Evolutionary conservation across 2,888 invertebrate species (phyloP), one percentile per base, ranked within the genome.

Genomic region (Watsonalla binaria): DNA sequence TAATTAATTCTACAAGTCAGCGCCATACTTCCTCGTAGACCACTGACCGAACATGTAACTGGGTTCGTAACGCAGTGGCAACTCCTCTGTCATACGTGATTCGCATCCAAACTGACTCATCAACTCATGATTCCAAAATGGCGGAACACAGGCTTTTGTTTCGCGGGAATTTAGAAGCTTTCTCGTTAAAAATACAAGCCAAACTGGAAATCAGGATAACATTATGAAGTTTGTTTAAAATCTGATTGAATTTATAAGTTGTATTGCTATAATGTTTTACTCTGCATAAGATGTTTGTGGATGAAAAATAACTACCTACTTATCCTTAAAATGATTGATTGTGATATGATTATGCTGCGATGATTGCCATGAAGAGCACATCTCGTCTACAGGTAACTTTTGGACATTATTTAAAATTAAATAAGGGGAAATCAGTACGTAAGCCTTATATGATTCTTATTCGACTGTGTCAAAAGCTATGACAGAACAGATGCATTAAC

Each of bases 81-180:
- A 61, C 65, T 63, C 68, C 69, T 60, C 61, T n/a, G 60, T 57
- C 55, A 62, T 76, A 84, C 88, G 88, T 87, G 87, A 76, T 76
- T 66, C 62, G 84, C 83, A 80, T 84, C 70, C 67, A 73, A 78
- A 87, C 74, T 80, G 81, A 82, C 74, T 84, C 84, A 85, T 85
- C 78, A 64, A 24, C 4, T 24, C 24, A 24, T 69, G 74, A 84
- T 78, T 82, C 68, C 68, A 87, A 84, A 68, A 85, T 84, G 84
- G 86, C 81, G 61, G 76, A 42, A 11, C 66, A 70, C 59, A 15
- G 49, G 13, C 49, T 14, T 39, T 33, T 47, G 48, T 49, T 37
- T 11, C 42, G 42, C 42, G 11, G 11, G 7, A 42, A 49, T 49
- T 49, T 39, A 9, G 49, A 37, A 42, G 1, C 9, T 35, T 48